Base-by-base conservation (phyloP, 2,797 vertebrate species). In the Emydoidea blandingii region DNA sequence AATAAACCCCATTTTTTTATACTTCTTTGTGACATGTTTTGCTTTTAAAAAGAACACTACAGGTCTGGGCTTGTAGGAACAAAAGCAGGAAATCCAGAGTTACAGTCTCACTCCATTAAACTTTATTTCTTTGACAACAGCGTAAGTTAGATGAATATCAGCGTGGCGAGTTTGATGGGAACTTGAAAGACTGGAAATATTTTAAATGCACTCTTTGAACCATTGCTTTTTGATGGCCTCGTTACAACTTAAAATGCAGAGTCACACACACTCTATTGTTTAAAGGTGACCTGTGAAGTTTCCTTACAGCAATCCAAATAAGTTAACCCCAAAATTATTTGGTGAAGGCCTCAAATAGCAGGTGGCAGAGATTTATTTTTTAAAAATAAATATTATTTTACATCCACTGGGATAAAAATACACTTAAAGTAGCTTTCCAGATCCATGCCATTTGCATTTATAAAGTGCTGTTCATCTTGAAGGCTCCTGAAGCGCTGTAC, bases 51-150 rank as follows among this genome's bases (percentile, higher is more conserved):
- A 52, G 59, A 95, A 74, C 56, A n/a, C 83, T 44, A 27, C 82
- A 83, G 78, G 53, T 90, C 90, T 88, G 89, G 57, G 87, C 91
- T 96, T 92, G 85, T 29, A 84, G 47, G 68, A 88, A 86, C 91
- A 94, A 94, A 91, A 85, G 23, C 87, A 90, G 88, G 87, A 96
- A 94, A 81, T 49, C 6, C 81, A 19, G 65, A 83, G 85, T n/a
- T 90, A 88, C 83, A 83, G 94, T 91, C 93, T 95, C 93, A 52
- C 49, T 74, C 88, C 93, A 90, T 93, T 96, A 93, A 97, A 92
- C 83, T 76, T 83, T 86, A 96, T 79, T 95, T 96, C 89, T 97
- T 97, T 93, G 89, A 94, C 96, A 91, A 92, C 72, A 94, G 87
- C 0, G 1, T 93, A 97, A 95, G 94, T 89, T 72, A 91, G 96